These are phyloP conservation scores for Trichogramma dendrolimi DNA, from an alignment of 2,888 invertebrate species.

Conservation along the genomic window DNA sequence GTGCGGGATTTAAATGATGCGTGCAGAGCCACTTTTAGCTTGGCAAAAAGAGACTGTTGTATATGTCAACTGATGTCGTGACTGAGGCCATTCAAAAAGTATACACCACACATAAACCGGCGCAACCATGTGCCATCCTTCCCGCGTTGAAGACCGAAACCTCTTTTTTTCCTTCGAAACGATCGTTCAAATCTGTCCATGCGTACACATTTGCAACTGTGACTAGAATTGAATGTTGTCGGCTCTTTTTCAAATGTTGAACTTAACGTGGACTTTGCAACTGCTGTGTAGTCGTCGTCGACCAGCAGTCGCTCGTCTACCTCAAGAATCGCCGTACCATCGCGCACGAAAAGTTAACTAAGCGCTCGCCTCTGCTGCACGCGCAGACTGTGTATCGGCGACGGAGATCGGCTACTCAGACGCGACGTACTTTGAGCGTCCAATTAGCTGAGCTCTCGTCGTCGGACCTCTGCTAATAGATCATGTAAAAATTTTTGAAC, in stretches of 20 bases:
- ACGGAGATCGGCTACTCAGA: slow-evolving; percentile 25
- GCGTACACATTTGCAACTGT: slow-evolving; percentile 16
- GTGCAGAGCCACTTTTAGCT: too few species aligned
- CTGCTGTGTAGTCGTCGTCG: slow-evolving; percentile 10
- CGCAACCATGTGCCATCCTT: background rate
- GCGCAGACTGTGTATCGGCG: slow-evolving; percentile 24
- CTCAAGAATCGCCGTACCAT: slow-evolving; percentile 50
- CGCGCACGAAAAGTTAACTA: slow-evolving; percentile 44
- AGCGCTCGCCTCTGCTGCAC: slow-evolving; percentile 36
- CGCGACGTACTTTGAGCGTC: slow-evolving; percentile 13
- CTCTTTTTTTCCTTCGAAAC: slow-evolving; percentile 27
- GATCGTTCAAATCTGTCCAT: slow-evolving; percentile 49
- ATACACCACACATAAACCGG: too few species aligned
- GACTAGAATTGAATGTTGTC: too few species aligned
- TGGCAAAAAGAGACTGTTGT: too few species aligned
- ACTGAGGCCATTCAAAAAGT: too few species aligned
- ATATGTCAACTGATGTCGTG: too few species aligned
- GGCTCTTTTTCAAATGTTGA: too few species aligned
- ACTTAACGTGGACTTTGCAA: slow-evolving; percentile 34
- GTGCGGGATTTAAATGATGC: too few species aligned
- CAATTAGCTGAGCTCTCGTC: slow-evolving; percentile 27
- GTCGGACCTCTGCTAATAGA: background rate
- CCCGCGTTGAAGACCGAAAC: background rate
- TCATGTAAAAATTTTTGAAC: too few species aligned
- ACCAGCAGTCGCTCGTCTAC: slow-evolving; percentile 34